Evolutionary conservation across 2,797 vertebrate species (phyloP), one percentile per base, ranked within the genome.

Genomic region (Astyanax mexicanus): DNA sequence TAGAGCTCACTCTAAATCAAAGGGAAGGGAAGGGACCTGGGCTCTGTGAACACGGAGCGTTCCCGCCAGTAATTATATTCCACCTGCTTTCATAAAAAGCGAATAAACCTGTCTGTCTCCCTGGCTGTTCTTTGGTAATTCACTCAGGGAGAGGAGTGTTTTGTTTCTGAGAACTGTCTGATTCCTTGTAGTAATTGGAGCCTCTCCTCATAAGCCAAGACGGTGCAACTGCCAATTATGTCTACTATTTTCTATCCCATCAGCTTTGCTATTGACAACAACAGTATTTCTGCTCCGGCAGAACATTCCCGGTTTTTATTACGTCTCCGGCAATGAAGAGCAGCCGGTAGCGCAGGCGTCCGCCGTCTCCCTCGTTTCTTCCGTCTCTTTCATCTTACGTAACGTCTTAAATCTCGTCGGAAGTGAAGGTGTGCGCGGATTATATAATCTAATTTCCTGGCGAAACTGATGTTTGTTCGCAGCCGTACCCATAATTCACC

Each of bases 1-100:
- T 92, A 92, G 92, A 92, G 92, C 89, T 92, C 93, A 93, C 90
- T 91, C 88, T 92, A 88, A 86, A 92, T 89, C 93, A 93, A 89
- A 91, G 87, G 66, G 78, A 92, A 90, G 68, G 57, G 27, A 54
- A 58, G 25, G 29, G 64, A 74, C 42, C 27, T 37, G 13, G 40
- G 47, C 45, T 40, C 51, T 49, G 4, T 57, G 68, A 65, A 27
- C 7, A 8, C 40, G 45, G 27, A 38, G 42, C 21, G 29, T 68
- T 69, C 81, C 54, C 54, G 74, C 35, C 70, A 60, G 52, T 80
- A 80, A 86, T 80, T 77, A 64, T 61, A 61, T 77, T 84, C 45
- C 75, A 75, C 32, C 64, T 72, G 66, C 65, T 80, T 81, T 73
- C 86, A 77, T 80, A 76, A 83, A 84, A 79, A 69, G 57, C 74